Base-by-base conservation (phyloP, 2,113 vertebrate genomes). In the Collichthys lucidus region DNA sequence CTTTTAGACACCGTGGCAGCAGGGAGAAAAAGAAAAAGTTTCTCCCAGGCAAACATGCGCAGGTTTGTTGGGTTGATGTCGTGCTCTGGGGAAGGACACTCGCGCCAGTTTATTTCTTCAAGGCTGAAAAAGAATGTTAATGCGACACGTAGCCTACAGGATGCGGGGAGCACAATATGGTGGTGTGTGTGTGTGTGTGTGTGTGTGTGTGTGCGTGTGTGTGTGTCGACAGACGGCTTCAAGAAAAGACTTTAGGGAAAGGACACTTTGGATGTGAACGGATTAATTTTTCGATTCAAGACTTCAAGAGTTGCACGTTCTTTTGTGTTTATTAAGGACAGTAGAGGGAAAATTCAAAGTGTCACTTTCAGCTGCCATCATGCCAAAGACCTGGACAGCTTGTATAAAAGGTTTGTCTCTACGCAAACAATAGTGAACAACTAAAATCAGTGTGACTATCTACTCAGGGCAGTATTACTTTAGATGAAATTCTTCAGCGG, bases 11-110 rank as follows among this genome's bases (percentile, higher is more conserved):
- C 87, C 87, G 88, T 94, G 87, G 91, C 90, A 89, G 86, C 55
- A 40, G 86, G 77, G 84, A 91, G 86, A 87, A 88, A 94, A 90
- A 92, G 70, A 80, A 85, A 90, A 91, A 85, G 78, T 92, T 94
- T 94, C 93, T 95, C 91, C 22, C 82, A 91, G 93, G 94, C 93
- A 93, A 91, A 94, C 91, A 88, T 86, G 92, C 82, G 91, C 92
- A 92, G 93, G 92, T 94, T 90, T 94, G 93, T 90, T 90, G 84
- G 87, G 91, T 88, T 92, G 90, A 91, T 94, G 89, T 89, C 78
- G 86, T 79, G 91, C 84, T 84, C 84, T 63, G 86, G 90, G 91
- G 93, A 93, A 94, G 90, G 93, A 94, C 93, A 90, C 81, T 73
- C 67, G 74, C 40, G 35, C 85, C 85, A 80, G 86, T 88, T 91